A percentile compares a stretch with the other conserved stretches of the same genome.
phyloP scores from a whole-genome alignment of 35 echinoderm and acorn worm species.

The Chiridota heheva region DNA sequence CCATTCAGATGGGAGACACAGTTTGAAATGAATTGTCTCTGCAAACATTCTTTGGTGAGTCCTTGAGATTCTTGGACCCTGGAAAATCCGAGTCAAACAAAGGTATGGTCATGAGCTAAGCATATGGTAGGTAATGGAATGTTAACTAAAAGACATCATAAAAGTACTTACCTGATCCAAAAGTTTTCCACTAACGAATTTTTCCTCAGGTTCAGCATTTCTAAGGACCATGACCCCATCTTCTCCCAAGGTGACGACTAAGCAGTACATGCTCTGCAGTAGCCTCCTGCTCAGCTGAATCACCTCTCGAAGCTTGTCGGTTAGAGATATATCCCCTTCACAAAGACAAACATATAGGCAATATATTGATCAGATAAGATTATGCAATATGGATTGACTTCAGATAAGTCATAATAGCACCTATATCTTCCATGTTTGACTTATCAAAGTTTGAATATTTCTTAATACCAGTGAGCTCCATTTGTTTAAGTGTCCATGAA shows the following conservation, averaged over 20 bases:
- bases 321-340: slow-evolving; percentile 59
- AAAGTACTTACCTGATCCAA: slow-evolving; percentile 42
- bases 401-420: too few relatives aligned
- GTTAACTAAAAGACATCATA: too few relatives aligned
- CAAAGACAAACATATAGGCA: background rate
- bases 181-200: slow-evolving; percentile 41
- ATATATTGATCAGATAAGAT: background rate
- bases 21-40: too few relatives aligned
- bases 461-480: too few relatives aligned
- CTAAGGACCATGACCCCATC: slow-evolving; percentile 75
- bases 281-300: slow-evolving; percentile 64
- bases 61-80: background rate
- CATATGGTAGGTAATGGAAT: too few relatives aligned
- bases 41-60: background rate
- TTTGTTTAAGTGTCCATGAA: too few relatives aligned
- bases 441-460: too few relatives aligned
- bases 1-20: too few relatives aligned
- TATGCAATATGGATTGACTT: too few relatives aligned
- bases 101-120: too few relatives aligned
- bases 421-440: too few relatives aligned
- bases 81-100: background rate
- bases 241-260: slow-evolving; percentile 78
- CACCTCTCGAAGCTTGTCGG: slow-evolving; percentile 70
- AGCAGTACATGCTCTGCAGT: slow-evolving; percentile 76
- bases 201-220: slow-evolving; percentile 71